phyloP scores from a whole-genome alignment of 1,140 invertebrate species.

The Calliopsis andreniformis region DNA sequence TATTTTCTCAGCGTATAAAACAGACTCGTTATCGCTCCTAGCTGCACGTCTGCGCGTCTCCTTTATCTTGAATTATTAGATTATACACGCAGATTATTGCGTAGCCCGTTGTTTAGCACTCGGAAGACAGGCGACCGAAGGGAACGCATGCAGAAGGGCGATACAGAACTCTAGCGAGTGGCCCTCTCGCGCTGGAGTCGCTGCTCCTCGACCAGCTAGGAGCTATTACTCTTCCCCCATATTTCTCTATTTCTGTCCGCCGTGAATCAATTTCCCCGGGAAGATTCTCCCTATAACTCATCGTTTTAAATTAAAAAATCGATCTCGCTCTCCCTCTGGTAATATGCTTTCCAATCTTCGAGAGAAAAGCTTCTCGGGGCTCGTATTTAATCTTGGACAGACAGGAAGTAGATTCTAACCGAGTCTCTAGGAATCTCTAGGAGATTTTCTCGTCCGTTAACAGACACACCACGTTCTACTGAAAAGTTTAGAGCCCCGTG shows the following conservation, averaged over 20 bases:
- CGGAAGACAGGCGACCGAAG: too few species aligned
- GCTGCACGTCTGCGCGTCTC: too few species aligned
- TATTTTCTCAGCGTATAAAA: too few species aligned
- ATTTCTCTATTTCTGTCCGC: background rate
- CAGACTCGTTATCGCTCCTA: too few species aligned
- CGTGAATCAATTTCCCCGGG: constrained; percentile 1
- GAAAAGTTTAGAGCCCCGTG: constrained; percentile 8
- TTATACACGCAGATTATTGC: too few species aligned
- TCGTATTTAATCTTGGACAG: background rate
- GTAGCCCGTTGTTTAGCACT: too few species aligned
- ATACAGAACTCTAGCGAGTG: background rate
- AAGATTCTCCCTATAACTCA: background rate
- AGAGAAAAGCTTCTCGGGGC: background rate
- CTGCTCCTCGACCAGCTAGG: background rate
- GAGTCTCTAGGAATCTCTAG: too few species aligned
- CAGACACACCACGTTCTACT: too few species aligned
- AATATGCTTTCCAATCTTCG: background rate
- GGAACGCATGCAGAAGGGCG: too few species aligned
- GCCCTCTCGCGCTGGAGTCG: background rate
- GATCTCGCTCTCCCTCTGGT: background rate
- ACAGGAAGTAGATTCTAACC: background rate
- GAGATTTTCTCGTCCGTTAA: too few species aligned
- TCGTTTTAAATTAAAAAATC: background rate
- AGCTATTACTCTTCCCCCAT: background rate
- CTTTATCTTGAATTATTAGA: too few species aligned